These are phyloP conservation scores for Protophormia terraenovae DNA, from an alignment of 2,888 invertebrate species.

Conservation along the genomic window DNA sequence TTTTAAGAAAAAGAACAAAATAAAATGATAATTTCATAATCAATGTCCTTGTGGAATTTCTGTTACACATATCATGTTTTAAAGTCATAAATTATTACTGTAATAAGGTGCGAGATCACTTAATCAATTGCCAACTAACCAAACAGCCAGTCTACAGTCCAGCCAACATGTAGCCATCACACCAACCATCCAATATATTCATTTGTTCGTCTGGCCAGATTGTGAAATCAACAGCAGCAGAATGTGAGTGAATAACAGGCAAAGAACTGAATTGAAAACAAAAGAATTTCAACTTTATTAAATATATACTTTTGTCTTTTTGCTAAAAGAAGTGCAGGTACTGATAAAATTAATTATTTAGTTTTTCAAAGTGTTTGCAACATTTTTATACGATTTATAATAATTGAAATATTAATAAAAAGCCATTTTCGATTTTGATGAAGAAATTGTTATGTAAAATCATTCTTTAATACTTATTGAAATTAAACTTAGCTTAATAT, in stretches of 20 bases:
- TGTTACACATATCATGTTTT: constrained; percentile 67
- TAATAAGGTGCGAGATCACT: constrained; percentile 74
- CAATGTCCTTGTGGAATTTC: constrained; percentile 45
- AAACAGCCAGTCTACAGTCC: background rate
- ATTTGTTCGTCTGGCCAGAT: background rate
- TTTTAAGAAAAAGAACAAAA: background rate
- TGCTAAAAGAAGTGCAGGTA: too few species aligned
- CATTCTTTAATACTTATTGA: too few species aligned
- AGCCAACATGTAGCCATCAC: constrained; percentile 61
- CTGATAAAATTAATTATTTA: too few species aligned
- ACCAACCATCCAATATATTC: background rate
- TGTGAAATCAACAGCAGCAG: background rate
- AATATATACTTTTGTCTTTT: background rate
- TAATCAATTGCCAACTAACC: constrained; percentile 72
- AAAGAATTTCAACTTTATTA: constrained; percentile 26
- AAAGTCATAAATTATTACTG: constrained; percentile 76
- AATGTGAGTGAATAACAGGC: background rate
- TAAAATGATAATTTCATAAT: background rate
- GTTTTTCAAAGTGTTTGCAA: background rate
- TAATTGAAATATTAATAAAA: too few species aligned
- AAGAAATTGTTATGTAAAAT: too few species aligned
- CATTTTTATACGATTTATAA: background rate
- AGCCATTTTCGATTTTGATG: too few species aligned
- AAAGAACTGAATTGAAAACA: constrained; percentile 37
- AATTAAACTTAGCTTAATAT: too few species aligned